Evolutionary conservation across 2,888 invertebrate genomes (phyloP), one percentile per base, ranked within the genome.

Genomic region (Stratiomys singularior): DNA sequence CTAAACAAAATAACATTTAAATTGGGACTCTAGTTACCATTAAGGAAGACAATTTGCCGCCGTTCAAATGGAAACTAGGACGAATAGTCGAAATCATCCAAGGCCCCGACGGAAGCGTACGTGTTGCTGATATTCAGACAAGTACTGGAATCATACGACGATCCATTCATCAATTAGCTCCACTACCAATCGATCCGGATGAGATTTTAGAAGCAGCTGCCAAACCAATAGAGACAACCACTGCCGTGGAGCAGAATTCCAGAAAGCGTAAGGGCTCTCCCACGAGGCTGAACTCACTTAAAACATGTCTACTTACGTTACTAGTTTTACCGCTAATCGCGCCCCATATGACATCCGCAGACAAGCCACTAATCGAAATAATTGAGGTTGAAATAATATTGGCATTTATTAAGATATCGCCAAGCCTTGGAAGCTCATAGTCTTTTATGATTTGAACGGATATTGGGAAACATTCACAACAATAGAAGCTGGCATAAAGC

Each of bases 31-130:
- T 74, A 15, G 74, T 74, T 11, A 27, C 47, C 15, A 21, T 76
- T 5, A 46, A 60, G 3, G 76, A 76, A 46, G 76, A 63, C 52
- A 76, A 66, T 25, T 15, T 76, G 15, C 76, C 76, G 4, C 52
- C 66, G 1, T 47, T 64, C n/a, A 60, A 76, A 18, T 76, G 74
- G 58, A 21, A 1, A 74, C 28, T 74, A 21, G 74, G 74, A 3
- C 52, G 56, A 52, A 28, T 74, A 21, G 11, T 74, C 7, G 23
- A 52, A 23, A 28, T n/a, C 13, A 74, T 74, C 25, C 9, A 25
- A 2, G 58, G 58, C 13, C 11, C 18, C 3, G 76, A 76, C 27
- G 63, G 63, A 2, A 11, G 1, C 2, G 37, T 56, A 46, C 25
- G 74, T 25, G 74, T 74, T 9, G 56, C 74, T 5, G 27, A 56